A percentile compares a stretch with the other conserved stretches of the same genome.
phyloP scores from a whole-genome alignment of 1,140 invertebrate species.

The Armadillidium nasatum region DNA sequence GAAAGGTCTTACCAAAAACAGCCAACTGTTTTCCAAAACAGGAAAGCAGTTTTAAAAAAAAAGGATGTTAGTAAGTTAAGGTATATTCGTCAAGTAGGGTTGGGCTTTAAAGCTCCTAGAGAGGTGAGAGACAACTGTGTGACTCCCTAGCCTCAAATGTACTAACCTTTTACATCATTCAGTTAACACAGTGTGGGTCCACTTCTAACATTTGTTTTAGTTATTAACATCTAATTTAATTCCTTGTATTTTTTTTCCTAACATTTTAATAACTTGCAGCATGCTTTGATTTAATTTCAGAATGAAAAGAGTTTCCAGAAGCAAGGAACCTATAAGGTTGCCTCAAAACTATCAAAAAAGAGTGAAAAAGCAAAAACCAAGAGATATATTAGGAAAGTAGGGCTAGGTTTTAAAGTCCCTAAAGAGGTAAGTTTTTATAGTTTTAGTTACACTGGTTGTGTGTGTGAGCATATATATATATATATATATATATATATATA shows the following conservation, averaged over 20 bases:
- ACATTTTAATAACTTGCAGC: too few relatives aligned
- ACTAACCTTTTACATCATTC: neutral
- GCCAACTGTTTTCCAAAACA: conserved; percentile 25
- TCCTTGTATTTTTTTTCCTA: neutral
- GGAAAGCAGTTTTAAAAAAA: conserved; percentile 20
- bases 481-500: too few relatives aligned
- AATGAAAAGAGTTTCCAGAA: neutral
- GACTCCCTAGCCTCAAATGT: neutral
- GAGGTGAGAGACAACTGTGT: conserved; percentile 9
- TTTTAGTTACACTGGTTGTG: neutral
- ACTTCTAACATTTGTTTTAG: neutral
- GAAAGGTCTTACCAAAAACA: conserved; percentile 23
- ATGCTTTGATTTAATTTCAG: neutral
- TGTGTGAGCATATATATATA: too few relatives aligned
- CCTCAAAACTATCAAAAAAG: neutral
- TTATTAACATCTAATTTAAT: neutral
- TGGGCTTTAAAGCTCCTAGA: conserved; percentile 26
- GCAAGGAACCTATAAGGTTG: neutral
- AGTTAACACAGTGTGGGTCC: neutral
- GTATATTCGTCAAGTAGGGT: conserved; percentile 22
- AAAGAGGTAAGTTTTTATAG: conserved; percentile 60
- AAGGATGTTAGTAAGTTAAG: neutral
- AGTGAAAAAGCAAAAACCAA: neutral
- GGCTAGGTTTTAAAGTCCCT: conserved; percentile 97
- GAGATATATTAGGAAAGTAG: conserved; percentile 86